phyloP scores from a whole-genome alignment of 2,113 vertebrate species.

The Hypocryptadius cinnamomeus region DNA sequence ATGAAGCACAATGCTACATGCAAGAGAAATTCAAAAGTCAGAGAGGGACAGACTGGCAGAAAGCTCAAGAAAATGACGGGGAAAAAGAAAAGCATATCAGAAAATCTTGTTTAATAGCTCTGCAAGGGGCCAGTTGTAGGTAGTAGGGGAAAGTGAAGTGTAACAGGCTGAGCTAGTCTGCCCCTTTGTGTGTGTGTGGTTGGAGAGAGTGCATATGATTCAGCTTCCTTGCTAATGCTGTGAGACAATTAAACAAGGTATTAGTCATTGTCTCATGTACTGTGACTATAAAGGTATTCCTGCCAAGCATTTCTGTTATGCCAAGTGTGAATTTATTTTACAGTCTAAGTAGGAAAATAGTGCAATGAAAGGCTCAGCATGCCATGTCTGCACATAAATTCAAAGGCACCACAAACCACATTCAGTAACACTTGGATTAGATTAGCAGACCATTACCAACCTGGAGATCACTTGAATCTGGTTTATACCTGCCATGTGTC shows the following conservation, averaged over 20 bases:
- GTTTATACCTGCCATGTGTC: slow-evolving; percentile 34
- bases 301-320: background rate
- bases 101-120: background rate
- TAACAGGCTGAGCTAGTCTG: background rate
- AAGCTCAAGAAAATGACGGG: background rate
- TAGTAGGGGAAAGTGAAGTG: background rate
- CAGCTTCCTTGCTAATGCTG: background rate
- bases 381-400: background rate
- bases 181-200: background rate
- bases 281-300: background rate
- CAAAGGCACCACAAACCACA: background rate
- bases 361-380: background rate
- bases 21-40: background rate
- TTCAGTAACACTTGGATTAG: background rate
- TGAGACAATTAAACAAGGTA: background rate
- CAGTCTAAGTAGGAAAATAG: background rate
- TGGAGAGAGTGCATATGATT: background rate
- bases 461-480: background rate
- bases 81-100: background rate
- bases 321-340: background rate
- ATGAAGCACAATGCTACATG: background rate
- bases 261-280: background rate
- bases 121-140: background rate
- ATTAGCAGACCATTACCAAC: slow-evolving; percentile 9
- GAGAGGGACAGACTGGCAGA: background rate